Base-by-base conservation (phyloP, 2,888 invertebrate genomes). In the Papilio gigon region DNA sequence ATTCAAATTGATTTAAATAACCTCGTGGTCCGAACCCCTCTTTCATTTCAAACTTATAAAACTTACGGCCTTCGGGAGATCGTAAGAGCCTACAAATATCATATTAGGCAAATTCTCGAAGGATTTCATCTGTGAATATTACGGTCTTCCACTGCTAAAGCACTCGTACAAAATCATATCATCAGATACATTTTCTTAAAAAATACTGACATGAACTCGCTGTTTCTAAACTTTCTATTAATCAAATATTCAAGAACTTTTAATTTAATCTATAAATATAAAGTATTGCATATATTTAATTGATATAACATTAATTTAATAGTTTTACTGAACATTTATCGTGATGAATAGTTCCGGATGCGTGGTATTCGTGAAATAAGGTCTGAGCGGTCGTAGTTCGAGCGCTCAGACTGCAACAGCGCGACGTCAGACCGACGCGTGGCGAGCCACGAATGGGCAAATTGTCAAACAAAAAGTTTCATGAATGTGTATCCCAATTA, bases 311-410 rank as follows among this genome's bases (percentile, higher is more conserved):
- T 11, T 20, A 4, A 22, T 20, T 20, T 47, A n/a, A 33, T 63
- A 5, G 9, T 11, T 35, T 47, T 20, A n/a, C 53, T 53, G 17
- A 1, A 35, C 14, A 0, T n/a, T 58, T 35, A 40, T 33, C 73
- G 72, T 74, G 73, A 74, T 62, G n/a, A 67, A 68, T 62, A 74
- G 75, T 78, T 75, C 72, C 72, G 74, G 73, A 73, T 76, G 79
- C 79, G 79, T 80, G 79, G 76, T 78, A 76, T 76, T 79, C 75
- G 75, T 78, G 80, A 80, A 81, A 81, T 82, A 80, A 79, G 76
- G 77, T 78, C 79, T 80, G 73, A 71, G 71, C 71, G 72, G 68
- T 73, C 71, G 71, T 73, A 74, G 59, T 76, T 75, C 77, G 76
- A 77, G 77, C 70, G 76, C 63, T 60, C n/a, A n/a, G n/a, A n/a